Conservation (phyloP, 2,113 vertebrate genomes). For the Diadophis punctatus region DNA sequence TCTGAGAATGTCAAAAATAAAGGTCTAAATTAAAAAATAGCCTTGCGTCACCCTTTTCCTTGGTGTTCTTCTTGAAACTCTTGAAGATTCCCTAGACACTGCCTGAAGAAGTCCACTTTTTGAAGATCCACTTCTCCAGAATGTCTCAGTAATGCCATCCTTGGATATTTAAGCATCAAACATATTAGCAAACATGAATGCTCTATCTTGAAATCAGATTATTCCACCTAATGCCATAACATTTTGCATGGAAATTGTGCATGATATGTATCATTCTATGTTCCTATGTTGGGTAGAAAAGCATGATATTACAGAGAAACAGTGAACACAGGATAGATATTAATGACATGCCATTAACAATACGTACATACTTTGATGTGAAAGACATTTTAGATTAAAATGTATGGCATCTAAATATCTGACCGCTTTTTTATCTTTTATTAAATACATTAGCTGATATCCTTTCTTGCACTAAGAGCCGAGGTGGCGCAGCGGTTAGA, state of each 20-base stretch:
- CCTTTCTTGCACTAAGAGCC: not conserved
- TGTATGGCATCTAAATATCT: not conserved
- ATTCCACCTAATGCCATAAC: slow-evolving; percentile 47
- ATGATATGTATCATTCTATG: not conserved
- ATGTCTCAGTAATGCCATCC: slow-evolving; percentile 72
- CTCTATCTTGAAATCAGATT: slow-evolving; percentile 54
- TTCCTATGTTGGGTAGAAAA: not conserved
- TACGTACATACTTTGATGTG: not conserved
- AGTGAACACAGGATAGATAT: not conserved
- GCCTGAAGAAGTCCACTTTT: slow-evolving; percentile 78
- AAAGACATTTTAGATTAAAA: not conserved
- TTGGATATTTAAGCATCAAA: slow-evolving; percentile 75
- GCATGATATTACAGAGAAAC: not conserved
- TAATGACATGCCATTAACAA: not conserved
- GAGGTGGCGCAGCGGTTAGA: too few relatives aligned
- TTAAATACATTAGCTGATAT: not conserved
- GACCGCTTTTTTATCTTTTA: not conserved
- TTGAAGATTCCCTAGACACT: slow-evolving; percentile 76
- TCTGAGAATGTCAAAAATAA: slow-evolving; percentile 50
- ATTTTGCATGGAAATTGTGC: slow-evolving; percentile 38
- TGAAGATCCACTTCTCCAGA: slow-evolving; percentile 77
- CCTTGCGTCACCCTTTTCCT: slow-evolving; percentile 81
- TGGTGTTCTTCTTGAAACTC: slow-evolving; percentile 76
- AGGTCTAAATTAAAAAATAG: slow-evolving; percentile 64
- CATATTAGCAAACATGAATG: slow-evolving; percentile 67